phyloP scores from a whole-genome alignment of 2,888 invertebrate species.

The Myathropa florea region DNA sequence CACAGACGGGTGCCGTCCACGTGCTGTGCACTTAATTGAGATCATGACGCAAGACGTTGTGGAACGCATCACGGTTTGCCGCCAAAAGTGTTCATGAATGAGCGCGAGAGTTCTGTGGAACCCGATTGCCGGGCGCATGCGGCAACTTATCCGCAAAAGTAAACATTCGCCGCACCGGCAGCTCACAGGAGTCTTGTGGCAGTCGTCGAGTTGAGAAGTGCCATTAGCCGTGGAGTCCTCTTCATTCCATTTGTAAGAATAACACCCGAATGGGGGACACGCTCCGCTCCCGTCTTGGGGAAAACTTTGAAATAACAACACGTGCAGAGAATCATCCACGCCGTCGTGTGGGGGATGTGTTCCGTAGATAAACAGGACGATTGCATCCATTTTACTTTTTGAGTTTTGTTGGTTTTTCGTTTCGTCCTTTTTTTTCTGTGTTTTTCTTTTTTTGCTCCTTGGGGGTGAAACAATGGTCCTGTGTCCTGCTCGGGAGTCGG shows the following conservation, averaged over 20 bases:
- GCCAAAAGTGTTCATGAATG: slow-evolving; percentile 52
- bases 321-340: slow-evolving; percentile 15
- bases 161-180: slow-evolving; percentile 46
- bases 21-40: slow-evolving; percentile 44
- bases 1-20: slow-evolving; percentile 52
- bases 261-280: slow-evolving; percentile 56
- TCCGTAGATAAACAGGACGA: slow-evolving; percentile 63
- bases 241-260: slow-evolving; percentile 63
- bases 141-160: slow-evolving; percentile 31
- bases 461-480: not conserved
- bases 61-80: slow-evolving; percentile 14
- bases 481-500: slow-evolving; percentile 38
- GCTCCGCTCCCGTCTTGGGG: slow-evolving; percentile 2
- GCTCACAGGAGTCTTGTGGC: slow-evolving; percentile 55
- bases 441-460: not conserved
- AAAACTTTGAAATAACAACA: slow-evolving; percentile 62
- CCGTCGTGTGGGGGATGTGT: slow-evolving; percentile 9
- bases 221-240: slow-evolving; percentile 48
- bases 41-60: slow-evolving; percentile 1
- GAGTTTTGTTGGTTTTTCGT: slow-evolving; percentile 67
- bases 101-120: slow-evolving; percentile 24
- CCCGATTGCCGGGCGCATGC: slow-evolving; percentile 36
- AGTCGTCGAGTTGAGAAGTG: slow-evolving; percentile 63
- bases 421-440: not conserved
- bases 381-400: slow-evolving; percentile 69